A percentile compares a stretch with the other conserved stretches of the same genome.
phyloP scores from a whole-genome alignment of 2,113 vertebrate genomes.

The Coreoperca whiteheadi region DNA sequence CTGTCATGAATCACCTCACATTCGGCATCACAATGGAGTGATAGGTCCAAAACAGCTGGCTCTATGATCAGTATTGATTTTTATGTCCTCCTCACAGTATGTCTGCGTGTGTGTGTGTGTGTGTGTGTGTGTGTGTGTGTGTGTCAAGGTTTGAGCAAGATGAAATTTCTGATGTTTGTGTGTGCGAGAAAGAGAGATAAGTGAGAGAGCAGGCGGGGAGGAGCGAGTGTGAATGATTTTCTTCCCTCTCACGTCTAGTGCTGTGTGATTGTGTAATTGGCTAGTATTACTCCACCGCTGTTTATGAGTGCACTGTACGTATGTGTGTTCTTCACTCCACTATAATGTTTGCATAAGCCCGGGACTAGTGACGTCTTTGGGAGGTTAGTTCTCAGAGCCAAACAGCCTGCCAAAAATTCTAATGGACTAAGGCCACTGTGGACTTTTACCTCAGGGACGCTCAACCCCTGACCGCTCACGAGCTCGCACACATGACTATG shows the following conservation, averaged over 20 bases:
- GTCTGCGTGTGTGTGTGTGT: slow-evolving; percentile 17
- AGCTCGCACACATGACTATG: slow-evolving; percentile 57
- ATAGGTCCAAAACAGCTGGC: slow-evolving; percentile 78
- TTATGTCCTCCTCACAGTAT: slow-evolving; percentile 39
- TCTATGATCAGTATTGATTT: slow-evolving; percentile 81
- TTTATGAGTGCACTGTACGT: slow-evolving; percentile 51
- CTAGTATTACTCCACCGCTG: slow-evolving; percentile 56
- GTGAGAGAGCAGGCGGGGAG: slow-evolving; percentile 36
- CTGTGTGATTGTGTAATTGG: slow-evolving; percentile 73
- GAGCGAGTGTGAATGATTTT: slow-evolving; percentile 56
- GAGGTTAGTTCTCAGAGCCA: slow-evolving; percentile 58
- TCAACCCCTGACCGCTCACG: slow-evolving; percentile 52
- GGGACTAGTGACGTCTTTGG: slow-evolving; percentile 68
- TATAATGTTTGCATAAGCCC: slow-evolving; percentile 71
- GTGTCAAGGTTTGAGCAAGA: slow-evolving; percentile 20
- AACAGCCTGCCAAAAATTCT: slow-evolving; percentile 71
- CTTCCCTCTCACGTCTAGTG: slow-evolving; percentile 59
- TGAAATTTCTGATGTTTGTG: slow-evolving; percentile 51
- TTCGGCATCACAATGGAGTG: slow-evolving; percentile 65
- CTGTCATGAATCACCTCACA: slow-evolving; percentile 73
- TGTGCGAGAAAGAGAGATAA: slow-evolving; percentile 19
- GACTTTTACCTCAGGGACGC: slow-evolving; percentile 70
- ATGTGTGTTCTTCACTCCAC: slow-evolving; percentile 62
- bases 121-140: background rate
- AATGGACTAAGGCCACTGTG: slow-evolving; percentile 53